A percentile compares a stretch with the other conserved stretches of the same genome.
phyloP scores from a whole-genome alignment of 53 echinoderm and acorn worm species.

The Stichopus horrens region DNA sequence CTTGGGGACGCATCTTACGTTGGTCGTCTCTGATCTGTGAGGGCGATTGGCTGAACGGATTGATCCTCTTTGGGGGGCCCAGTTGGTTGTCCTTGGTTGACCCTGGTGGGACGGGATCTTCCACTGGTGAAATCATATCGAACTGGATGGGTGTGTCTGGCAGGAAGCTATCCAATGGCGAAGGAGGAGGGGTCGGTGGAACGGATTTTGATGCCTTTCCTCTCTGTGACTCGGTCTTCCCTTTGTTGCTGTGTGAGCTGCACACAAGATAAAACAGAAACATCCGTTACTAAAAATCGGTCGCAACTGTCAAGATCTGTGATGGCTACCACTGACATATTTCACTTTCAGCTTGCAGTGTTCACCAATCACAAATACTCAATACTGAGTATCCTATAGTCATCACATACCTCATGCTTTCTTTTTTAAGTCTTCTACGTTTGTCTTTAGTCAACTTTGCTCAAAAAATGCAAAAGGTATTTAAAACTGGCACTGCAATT shows the following conservation, averaged over 20 bases:
- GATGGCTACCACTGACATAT: too few species aligned
- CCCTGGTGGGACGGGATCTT: slow-evolving; percentile 50
- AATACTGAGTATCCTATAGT: too few species aligned
- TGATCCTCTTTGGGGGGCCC: slow-evolving; percentile 69
- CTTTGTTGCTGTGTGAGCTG: neutral
- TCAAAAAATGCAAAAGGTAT: too few species aligned
- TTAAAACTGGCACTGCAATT: too few species aligned
- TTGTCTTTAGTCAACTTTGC: too few species aligned
- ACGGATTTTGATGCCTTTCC: slow-evolving; percentile 7
- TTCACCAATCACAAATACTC: too few species aligned
- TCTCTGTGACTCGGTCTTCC: slow-evolving; percentile 41
- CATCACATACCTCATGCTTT: too few species aligned
- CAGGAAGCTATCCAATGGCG: slow-evolving; percentile 77
- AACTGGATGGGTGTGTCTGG: slow-evolving; percentile 87
- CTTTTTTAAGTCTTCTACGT: too few species aligned
- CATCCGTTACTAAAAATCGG: neutral
- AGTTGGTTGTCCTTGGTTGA: slow-evolving; percentile 54
- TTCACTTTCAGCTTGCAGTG: too few species aligned
- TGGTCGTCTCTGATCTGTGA: slow-evolving; percentile 68
- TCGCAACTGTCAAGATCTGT: too few species aligned
- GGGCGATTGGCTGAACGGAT: slow-evolving; percentile 77
- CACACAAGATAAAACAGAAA: neutral
- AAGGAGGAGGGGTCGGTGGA: slow-evolving; percentile 78
- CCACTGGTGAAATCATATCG: slow-evolving; percentile 83
- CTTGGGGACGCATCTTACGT: slow-evolving; percentile 28